Percentiles rank a stretch among this genome's conserved stretches.
Conservation (phyloP, 2,888 invertebrate genomes). For the Megaustenia siamemsis region DNA sequence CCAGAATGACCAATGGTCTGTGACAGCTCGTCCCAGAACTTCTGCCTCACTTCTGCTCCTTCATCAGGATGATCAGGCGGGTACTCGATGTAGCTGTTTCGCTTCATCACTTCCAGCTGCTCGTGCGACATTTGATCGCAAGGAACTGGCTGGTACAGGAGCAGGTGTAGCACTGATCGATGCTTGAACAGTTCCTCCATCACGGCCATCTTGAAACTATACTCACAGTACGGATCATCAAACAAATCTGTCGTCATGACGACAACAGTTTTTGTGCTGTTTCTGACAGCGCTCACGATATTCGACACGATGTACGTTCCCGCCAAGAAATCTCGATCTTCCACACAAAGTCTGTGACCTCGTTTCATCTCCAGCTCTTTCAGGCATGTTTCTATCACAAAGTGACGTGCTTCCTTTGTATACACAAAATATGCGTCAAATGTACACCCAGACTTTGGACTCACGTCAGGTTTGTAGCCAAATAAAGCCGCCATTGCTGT, state of each 20-base stretch:
- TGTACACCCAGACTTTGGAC: neutral
- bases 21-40: conserved; percentile 37
- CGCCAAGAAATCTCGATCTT: conserved; percentile 47
- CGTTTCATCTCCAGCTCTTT: conserved; percentile 38
- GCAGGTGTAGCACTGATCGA: conserved; percentile 42
- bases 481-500: conserved; percentile 4
- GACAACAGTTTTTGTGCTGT: conserved; percentile 48
- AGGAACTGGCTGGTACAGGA: conserved; percentile 32
- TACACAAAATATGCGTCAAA: conserved; percentile 51
- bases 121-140: conserved; percentile 28
- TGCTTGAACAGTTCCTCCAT: conserved; percentile 47
- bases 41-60: neutral
- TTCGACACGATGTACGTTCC: conserved; percentile 33
- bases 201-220: conserved; percentile 53
- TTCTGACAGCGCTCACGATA: conserved; percentile 43
- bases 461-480: neutral
- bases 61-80: conserved; percentile 20
- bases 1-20: conserved; percentile 21
- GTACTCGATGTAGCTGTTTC: conserved; percentile 36
- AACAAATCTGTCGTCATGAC: conserved; percentile 38
- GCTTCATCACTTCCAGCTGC: neutral
- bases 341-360: conserved; percentile 44
- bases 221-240: conserved; percentile 34
- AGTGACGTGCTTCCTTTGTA: conserved; percentile 15
- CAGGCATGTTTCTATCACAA: conserved; percentile 34